Base-by-base conservation (phyloP, 2,797 vertebrate genomes). In the Glossophaga mutica region DNA sequence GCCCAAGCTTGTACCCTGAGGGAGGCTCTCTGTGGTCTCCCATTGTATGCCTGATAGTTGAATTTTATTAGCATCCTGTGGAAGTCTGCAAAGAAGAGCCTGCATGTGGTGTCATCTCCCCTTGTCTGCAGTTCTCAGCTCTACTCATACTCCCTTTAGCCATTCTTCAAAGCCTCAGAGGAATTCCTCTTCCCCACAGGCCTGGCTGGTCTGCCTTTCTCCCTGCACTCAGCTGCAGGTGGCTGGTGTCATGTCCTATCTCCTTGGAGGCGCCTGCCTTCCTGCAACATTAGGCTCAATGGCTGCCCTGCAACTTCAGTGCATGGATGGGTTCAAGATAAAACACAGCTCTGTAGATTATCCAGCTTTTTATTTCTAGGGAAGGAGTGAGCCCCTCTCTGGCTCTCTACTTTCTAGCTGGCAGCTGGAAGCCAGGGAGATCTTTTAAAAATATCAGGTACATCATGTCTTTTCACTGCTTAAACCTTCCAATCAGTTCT, bases 171-270 rank as follows among this genome's bases (percentile, higher is more conserved):
- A 19, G 29, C 14, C 3, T 21, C n/a, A 2, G 81, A 4, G 9
- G n/a, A 18, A n/a, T 14, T 22, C 24, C 52, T 32, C 22, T 55
- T 16, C 4, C 29, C 82, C 71, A 3, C 11, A 1, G 8, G 11
- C 50, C 3, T 0, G 21, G 6, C 2, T 1, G 9, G 3, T 50
- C n/a, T 46, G 22, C 37, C 21, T 46, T 52, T 11, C 34, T 55
- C 74, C 62, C 52, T 8, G 24, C 3, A 29, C 65, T 21, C 9
- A 6, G 76, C 26, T 37, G 42, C 32, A 5, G 19, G 39, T 12
- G 55, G n/a, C 24, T 24, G 12, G 55, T 19, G n/a, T 26, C 48
- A 22, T 2, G 7, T 29, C 57, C 34, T 39, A 1, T 4, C 50
- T 34, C 1, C 39, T 46, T 6, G 15, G 6, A n/a, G 55, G 55